Evolutionary conservation across 1,140 invertebrate genomes (phyloP), one percentile per base, ranked within the genome.

Genomic region (Drosophila bocqueti): DNA sequence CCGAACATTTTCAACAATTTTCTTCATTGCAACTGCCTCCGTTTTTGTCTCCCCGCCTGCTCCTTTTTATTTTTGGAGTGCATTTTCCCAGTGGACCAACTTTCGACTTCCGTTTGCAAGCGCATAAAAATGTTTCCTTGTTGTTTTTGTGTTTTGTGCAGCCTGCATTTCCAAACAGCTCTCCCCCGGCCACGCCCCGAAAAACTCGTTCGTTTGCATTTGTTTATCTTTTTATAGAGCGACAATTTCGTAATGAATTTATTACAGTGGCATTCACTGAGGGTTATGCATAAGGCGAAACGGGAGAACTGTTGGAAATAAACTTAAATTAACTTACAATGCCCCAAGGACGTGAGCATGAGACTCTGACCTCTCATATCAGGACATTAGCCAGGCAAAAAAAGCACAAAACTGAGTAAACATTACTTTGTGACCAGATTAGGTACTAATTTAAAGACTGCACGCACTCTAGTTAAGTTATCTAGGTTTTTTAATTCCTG

Each of bases 241-340:
- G 83, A 87, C 83, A 89, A 87, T 87, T 87, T 87, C 75, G 80
- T 89, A 87, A 87, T 87, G 84, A 87, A 87, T 87, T 87, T 87
- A 87, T 87, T 87, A 83, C 83, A 77, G 43, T 67, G 79, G 65
- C 69, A 81, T 42, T 58, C 52, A 60, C 71, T 72, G 71, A 74
- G 72, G 83, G 80, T 77, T 76, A 87, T 86, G 72, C 71, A 87
- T 85, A 86, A 84, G 45, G 49, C 63, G 71, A 67, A 36, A 46
- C 68, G 59, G 59, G 38, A 65, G 52, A 84, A 76, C 54, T 58
- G 76, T 77, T 77, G 64, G 76, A 79, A 86, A 87, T 83, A 87
- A 87, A 89, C 84, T 87, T 89, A 87, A 87, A 87, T 89, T 87
- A 83, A 83, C 80, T 89, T 87, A 65, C 59, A 67, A 76, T 72